A percentile compares a stretch with the other conserved stretches of the same genome.
Conservation (phyloP, 2,888 invertebrate genomes). For the Ariolimax columbianus region DNA sequence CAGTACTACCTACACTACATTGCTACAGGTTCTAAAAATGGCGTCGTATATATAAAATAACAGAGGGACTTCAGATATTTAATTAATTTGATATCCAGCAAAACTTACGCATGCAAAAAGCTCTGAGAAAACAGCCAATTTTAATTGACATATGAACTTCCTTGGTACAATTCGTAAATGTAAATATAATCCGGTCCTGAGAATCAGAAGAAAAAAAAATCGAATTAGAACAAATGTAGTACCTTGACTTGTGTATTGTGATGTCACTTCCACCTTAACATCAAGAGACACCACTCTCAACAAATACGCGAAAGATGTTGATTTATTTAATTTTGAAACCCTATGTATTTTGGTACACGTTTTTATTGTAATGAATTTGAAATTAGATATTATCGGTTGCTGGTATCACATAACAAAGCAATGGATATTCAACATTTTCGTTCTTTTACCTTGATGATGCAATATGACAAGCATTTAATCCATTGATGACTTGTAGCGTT, state of each 20-base stretch:
- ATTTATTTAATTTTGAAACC: neutral
- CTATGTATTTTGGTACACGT: neutral
- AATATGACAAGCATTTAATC: too few species aligned
- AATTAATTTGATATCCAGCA: neutral
- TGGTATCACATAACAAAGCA: too few species aligned
- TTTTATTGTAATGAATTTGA: neutral
- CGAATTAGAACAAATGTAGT: constrained; percentile 34
- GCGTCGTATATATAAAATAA: constrained; percentile 33
- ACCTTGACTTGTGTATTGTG: constrained; percentile 37
- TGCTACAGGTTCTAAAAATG: constrained; percentile 32
- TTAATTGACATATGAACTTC: neutral
- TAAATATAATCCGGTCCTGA: too few species aligned
- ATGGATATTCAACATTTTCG: too few species aligned
- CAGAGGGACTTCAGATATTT: neutral
- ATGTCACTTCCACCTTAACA: constrained; percentile 38
- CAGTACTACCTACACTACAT: neutral
- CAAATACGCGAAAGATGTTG: neutral
- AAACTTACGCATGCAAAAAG: neutral
- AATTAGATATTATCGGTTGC: too few species aligned
- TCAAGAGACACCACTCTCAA: constrained; percentile 28
- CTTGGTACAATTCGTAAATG: neutral
- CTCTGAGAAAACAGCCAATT: neutral
- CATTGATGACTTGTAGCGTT: too few species aligned
- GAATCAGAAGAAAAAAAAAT: too few species aligned
- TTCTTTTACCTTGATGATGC: too few species aligned